Percentiles rank a stretch among this genome's conserved stretches.
Conservation (phyloP, 1,140 invertebrate species). For the Sinella curviseta region DNA sequence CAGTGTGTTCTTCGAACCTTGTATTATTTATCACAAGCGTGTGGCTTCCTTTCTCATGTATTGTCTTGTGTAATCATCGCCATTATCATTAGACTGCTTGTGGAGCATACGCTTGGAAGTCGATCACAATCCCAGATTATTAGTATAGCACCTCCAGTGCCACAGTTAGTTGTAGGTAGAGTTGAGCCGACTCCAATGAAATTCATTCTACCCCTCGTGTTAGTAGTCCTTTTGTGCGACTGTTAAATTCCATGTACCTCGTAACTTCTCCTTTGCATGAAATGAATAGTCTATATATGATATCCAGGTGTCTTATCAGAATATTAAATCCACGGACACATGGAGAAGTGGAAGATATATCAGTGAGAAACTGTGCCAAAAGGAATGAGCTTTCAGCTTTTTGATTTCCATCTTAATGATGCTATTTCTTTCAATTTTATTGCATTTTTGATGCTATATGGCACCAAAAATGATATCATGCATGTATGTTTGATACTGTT, state of each 20-base stretch:
- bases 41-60: not conserved
- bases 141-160: not conserved
- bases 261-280: too few species aligned
- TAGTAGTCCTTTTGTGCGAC: too few species aligned
- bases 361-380: conserved; percentile 14
- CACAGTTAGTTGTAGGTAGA: too few species aligned
- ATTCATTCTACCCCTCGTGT: too few species aligned
- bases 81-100: not conserved
- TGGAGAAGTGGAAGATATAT: not conserved
- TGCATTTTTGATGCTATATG: not conserved
- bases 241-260: too few species aligned
- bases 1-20: not conserved
- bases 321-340: conserved; percentile 13
- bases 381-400: conserved; percentile 16
- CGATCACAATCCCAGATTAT: not conserved
- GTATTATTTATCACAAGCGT: not conserved
- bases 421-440: conserved; percentile 18
- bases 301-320: conserved; percentile 18
- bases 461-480: not conserved
- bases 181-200: too few species aligned
- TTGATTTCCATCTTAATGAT: conserved; percentile 20
- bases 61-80: not conserved
- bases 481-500: not conserved
- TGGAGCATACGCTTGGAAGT: not conserved
- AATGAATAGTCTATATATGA: too few species aligned